Base-by-base conservation (phyloP, 2,888 invertebrate genomes). In the Amblyjoppa fuscipennis region DNA sequence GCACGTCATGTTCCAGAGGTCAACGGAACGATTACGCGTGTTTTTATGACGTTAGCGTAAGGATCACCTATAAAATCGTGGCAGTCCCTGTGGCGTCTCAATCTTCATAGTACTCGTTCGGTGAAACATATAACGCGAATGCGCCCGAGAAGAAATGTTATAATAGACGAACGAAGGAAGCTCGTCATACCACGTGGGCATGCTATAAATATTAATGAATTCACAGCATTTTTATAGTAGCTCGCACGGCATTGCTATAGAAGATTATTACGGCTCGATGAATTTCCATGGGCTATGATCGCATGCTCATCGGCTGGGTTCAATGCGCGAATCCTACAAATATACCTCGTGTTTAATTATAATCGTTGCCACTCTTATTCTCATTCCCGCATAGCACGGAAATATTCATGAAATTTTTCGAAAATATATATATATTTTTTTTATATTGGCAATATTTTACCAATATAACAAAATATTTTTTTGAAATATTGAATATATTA, bases 121-220 rank as follows among this genome's bases (percentile, higher is more conserved):
- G 31, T 11, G 7, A 28, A 34, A 64, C 61, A 20, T 45, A 73
- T 78, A 74, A 70, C 34, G 56, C 70, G 61, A 31, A 79, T 74
- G 83, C 64, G 51, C 45, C 61, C 11, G 70, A 61, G 66, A 81
- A 83, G 64, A 34, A 81, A 83, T 20, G 20, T 76, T 82, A 76
- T 78, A 82, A 87, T 78, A 78, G 66, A 45, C 41, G 71, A 79
- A 78, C 69, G 79, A 66, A 70, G 82, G 71, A 80, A 85, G 90
- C 91, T 87, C 90, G 91, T 92, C 91, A 91, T 89, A 91, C 90
- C 89, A 88, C 90, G 89, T 89, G 89, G 88, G 77, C 85, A 88
- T 76, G 56, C 88, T 91, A 93, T 94, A 93, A 94, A 94, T 94
- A 93, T 93, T 93, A 93, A 93, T 93, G 93, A 93, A 93, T 93